Base-by-base conservation (phyloP, 1,140 invertebrate species). In the Papilio aristodemus region DNA sequence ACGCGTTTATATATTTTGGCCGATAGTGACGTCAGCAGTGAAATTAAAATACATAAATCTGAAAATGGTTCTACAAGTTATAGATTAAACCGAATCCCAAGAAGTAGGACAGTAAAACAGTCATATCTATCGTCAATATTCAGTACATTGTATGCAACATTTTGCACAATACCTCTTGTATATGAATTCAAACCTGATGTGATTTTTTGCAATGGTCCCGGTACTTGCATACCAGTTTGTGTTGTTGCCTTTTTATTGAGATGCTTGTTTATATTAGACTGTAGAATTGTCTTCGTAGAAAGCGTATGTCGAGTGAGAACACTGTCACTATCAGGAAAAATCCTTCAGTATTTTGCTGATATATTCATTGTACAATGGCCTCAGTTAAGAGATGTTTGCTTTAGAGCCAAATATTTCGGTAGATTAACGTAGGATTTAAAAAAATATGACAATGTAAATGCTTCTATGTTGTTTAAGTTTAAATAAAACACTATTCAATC, bases 351-450 rank as follows among this genome's bases (percentile, higher is more conserved):
- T 75, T 87, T 98, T 82, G 95, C 94, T 43, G 96, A 99, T 92
- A 91, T 96, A 79, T 93, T 99, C 84, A 91, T 99, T 74, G 97
- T 99, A 3, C 98, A 99, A 81, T 99, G 98, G 98, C 95, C 95
- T 25, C 84, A 94, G 46, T 80, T 97, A 32, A 87, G 91, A 38
- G 79, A 92, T 43, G 92, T 87, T 83, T 94, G 95, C 85, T 91
- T 91, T 25, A 93, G 93, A 81, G 89, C 94, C 64, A 92, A 92
- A 77, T 96, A 94, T 84, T 92, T 95, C 77, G 95, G 95, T 25
- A 92, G 93, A 75, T 78, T 95, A 22, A 92, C 93, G 63, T 94
- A 89, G 88, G 32, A 67, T 58, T 19, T 32, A 58, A 22, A 32
- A 9, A 22, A 13, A 41, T 14, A 6, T 14, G 10, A n/a, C n/a